Base-by-base conservation (phyloP, 2,113 vertebrate species). In the Cavia porcellus region DNA sequence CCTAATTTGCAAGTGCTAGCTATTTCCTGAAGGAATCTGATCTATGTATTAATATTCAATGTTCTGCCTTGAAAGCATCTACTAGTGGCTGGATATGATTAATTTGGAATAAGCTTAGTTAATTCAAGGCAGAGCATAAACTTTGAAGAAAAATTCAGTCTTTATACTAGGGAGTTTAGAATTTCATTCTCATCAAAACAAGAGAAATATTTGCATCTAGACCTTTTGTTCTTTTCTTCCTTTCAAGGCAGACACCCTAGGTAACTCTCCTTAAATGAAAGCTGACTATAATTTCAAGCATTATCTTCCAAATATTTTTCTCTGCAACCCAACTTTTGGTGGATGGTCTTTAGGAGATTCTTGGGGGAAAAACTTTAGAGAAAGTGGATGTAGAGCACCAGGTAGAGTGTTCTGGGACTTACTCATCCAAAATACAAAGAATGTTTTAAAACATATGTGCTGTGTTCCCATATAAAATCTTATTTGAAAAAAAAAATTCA, bases 11-110 rank as follows among this genome's bases (percentile, higher is more conserved):
- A 75, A 28, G 17, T 92, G 57, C 24, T 32, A 86, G 30, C 32
- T 70, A n/a, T 82, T 95, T 82, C 57, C 42, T 77, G 13, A 74
- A 61, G 19, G 28, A 9, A 61, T 75, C 59, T 57, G 45, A 92
- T 55, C 70, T 59, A 83, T 25, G 8, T 45, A n/a, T 55, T 45
- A 13, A 57, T 86, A 64, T 28, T 92, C 55, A 68, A 8, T 6
- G 9, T 9, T 86, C 72, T 86, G 62, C 62, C 47, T 82, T 93
- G 59, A 74, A 94, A 86, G 42, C 45, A 70, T 50, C 62, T 38
- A 57, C 85, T 96, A 50, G 62, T 17, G 14, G 55, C 38, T 93
- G 75, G 7, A 90, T 86, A 30, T 87, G 82, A 77, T 93, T 87
- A 75, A 45, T 42, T 70, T 83, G 50, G 50, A 45, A 87, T 61